Base-by-base conservation (phyloP, 2,113 vertebrate species). In the Lagopus muta region DNA sequence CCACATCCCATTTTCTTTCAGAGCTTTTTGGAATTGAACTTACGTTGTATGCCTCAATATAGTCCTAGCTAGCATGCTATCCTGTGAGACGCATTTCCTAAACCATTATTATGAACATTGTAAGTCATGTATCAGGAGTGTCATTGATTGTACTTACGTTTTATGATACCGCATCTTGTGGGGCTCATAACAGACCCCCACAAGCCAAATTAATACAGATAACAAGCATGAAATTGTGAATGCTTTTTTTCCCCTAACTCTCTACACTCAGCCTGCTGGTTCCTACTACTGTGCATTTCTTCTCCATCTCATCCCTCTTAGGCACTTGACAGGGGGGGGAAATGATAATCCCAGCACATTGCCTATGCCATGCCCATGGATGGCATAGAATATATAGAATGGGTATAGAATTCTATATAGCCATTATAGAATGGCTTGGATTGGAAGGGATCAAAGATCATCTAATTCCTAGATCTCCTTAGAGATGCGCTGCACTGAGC, bases 321-420 rank as follows among this genome's bases (percentile, higher is more conserved):
- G 38, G 28, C 24, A 27, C 0, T 1, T 27, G 24, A 25, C 20
- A 11, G 30, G 42, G 38, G 38, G 38, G 38, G 8, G 20, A 17
- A 71, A 14, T 1, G 3, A 24, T 54, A 38, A 4, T 76, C 38
- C 52, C 1, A 2, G 14, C 18, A 6, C 30, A 40, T 8, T 0
- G 2, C 19, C 42, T 84, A 48, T 55, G 34, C 55, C 43, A 57
- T 65, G n/a, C 20, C 20, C 48, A 12, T 66, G 45, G 34, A 65
- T 36, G 36, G 36, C 36, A 36, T 36, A 36, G 36, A 36, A 36
- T 36, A 36, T 36, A 36, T 36, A 36, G 36, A 36, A 36, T 36
- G 36, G 36, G 36, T 36, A 36, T 36, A 36, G 36, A 36, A 36
- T 36, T 36, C 36, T 36, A 36, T 36, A 36, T 36, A 36, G 36